phyloP scores from a whole-genome alignment of 2,888 invertebrate genomes.

The Timema podura region DNA sequence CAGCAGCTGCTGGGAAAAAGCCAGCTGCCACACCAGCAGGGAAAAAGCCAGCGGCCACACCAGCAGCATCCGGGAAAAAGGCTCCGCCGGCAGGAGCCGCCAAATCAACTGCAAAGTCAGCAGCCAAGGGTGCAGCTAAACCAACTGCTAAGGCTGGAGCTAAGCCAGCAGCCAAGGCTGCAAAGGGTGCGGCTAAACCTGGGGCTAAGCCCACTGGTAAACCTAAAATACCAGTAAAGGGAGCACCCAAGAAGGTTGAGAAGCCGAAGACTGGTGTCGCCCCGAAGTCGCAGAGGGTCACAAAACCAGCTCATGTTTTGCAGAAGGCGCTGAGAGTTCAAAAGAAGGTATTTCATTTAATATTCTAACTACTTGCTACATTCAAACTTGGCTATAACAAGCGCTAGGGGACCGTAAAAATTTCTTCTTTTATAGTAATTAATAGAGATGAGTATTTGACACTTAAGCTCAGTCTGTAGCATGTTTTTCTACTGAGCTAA shows the following conservation, averaged over 20 bases:
- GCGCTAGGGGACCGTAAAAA: too few relatives aligned
- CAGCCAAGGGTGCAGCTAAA: conserved; percentile 41
- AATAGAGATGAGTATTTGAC: too few relatives aligned
- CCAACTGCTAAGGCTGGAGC: conserved; percentile 37
- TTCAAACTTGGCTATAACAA: too few relatives aligned
- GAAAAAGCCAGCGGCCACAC: conserved; percentile 41
- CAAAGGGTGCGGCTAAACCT: conserved; percentile 42
- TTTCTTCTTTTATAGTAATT: too few relatives aligned
- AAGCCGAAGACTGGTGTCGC: conserved; percentile 54
- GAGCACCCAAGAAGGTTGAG: conserved; percentile 45
- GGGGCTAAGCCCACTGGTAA: conserved; percentile 50
- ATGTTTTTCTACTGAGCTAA: too few relatives aligned
- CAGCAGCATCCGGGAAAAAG: conserved; percentile 44
- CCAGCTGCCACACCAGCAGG: conserved; percentile 34
- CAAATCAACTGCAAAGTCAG: conserved; percentile 45
- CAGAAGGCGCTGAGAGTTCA: conserved; percentile 80
- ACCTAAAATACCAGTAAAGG: conserved; percentile 38
- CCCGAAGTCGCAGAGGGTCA: conserved; percentile 53
- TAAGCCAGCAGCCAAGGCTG: conserved; percentile 44
- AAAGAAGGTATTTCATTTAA: conserved; percentile 62
- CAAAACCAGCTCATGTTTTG: conserved; percentile 44
- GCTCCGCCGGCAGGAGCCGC: conserved; percentile 44
- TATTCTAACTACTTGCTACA: conserved; percentile 16
- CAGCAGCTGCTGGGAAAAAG: neutral
- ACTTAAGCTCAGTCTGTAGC: too few relatives aligned